phyloP scores from a whole-genome alignment of 2,113 vertebrate genomes.

The Ageneiosus marmoratus region DNA sequence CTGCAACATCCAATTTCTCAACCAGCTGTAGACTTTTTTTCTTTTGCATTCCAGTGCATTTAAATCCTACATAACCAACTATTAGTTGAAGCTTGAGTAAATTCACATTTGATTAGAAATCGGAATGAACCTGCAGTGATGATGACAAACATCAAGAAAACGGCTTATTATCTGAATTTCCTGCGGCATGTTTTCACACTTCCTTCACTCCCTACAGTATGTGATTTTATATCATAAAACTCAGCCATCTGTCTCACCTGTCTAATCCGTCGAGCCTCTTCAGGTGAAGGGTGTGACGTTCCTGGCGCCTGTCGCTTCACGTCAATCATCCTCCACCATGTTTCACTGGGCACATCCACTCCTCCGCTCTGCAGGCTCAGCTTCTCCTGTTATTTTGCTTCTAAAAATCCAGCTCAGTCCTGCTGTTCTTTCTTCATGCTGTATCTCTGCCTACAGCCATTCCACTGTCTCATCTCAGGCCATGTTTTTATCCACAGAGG shows the following conservation, averaged over 20 bases:
- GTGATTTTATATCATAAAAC: background rate
- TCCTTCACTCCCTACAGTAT: background rate
- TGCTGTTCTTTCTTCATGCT: conserved; percentile 32
- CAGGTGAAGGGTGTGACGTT: conserved; percentile 32
- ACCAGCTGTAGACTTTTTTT: background rate
- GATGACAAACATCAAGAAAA: background rate
- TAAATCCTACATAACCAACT: background rate
- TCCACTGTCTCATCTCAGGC: background rate
- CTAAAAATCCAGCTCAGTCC: conserved; percentile 17
- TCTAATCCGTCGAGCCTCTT: conserved; percentile 20
- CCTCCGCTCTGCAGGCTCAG: conserved; percentile 38
- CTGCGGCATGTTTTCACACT: too few relatives aligned
- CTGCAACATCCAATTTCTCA: background rate
- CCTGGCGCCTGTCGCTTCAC: conserved; percentile 12
- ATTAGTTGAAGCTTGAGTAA: background rate
- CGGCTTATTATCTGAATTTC: too few relatives aligned
- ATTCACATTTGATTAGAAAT: background rate
- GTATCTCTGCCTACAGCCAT: conserved; percentile 41
- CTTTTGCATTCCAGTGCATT: too few relatives aligned
- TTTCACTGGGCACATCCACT: conserved; percentile 43
- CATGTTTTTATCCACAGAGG: background rate
- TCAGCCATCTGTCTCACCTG: conserved; percentile 40
- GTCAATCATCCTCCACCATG: conserved; percentile 52
- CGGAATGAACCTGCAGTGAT: background rate
- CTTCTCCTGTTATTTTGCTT: conserved; percentile 25